Evolutionary conservation across 92 coral and sea anemone genomes (phyloP), one percentile per base, ranked within the genome.

Genomic region (Zoanthus gigantus): DNA sequence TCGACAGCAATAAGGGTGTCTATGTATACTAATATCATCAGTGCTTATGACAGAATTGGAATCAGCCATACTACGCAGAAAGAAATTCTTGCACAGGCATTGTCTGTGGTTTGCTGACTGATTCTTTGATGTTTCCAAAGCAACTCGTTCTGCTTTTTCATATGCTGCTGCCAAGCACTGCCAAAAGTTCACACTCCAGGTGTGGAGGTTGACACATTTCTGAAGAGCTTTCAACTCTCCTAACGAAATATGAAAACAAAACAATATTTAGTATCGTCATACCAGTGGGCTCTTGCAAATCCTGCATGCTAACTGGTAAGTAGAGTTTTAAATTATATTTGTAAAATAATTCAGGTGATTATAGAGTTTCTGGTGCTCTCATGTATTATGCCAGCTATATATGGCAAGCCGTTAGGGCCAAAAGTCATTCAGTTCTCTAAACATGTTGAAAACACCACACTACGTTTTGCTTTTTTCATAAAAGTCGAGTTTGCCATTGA

Each of bases 101-200:
- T 11, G 5, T 42, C 12, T 28, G 23, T 80, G 74, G 7, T 63
- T 12, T 11, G 10, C 74, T 66, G 6, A 23, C 46, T 46, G 61
- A 30, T 23, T 45, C 23, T 30, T 17, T n/a, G 37, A 29, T 79
- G 74, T 79, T 79, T 28, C 85, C 5, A 8, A 12, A 7, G 11
- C 34, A 68, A 44, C 75, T 45, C 16, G 44, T 29, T 71, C 75
- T 66, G 90, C 89, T 71, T 72, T 95, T 83, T 80, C 89, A 69
- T 95, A 93, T 5, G 91, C 98, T 74, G 69, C 79, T 13, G 98
- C 93, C 72, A 95, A 81, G 3, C 88, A 91, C 50, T 80, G 88
- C 98, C 98, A 95, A 83, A 91, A 93, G 47, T 90, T 87, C 32
- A 86, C 85, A 78, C 90, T 93, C 93, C 92, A 95, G 6, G 98